Percentiles rank a stretch among this genome's conserved stretches.
Conservation (phyloP, 2,888 invertebrate genomes). For the Hoplodrina blanda region DNA sequence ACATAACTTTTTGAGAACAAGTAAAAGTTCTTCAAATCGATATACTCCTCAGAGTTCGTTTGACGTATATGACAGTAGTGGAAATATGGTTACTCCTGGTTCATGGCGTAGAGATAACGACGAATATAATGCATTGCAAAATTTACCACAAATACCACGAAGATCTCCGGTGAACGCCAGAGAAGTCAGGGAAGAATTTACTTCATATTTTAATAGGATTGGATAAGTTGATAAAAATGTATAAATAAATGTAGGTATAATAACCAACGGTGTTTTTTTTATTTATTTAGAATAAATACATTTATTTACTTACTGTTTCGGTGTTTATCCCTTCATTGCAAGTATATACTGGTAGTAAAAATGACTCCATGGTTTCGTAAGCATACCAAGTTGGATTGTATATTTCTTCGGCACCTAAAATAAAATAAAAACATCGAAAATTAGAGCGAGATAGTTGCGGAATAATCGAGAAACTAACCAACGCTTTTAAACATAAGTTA, state of each 20-base stretch:
- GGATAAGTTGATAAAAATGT: constrained; percentile 26
- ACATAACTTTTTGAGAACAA: constrained; percentile 60
- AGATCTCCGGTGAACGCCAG: constrained; percentile 53
- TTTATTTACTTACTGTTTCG: constrained; percentile 6
- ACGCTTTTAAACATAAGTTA: constrained; percentile 49
- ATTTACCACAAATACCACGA: constrained; percentile 53
- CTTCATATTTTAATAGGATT: constrained; percentile 57
- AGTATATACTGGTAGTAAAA: constrained; percentile 43
- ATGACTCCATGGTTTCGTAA: constrained; percentile 47
- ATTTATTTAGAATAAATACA: constrained; percentile 2
- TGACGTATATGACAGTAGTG: constrained; percentile 49
- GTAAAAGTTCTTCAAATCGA: constrained; percentile 41
- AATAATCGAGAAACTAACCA: constrained; percentile 38
- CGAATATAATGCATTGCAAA: constrained; percentile 47
- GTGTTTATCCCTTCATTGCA: constrained; percentile 3
- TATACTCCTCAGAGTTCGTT: constrained; percentile 60
- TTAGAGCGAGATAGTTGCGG: too few species aligned
- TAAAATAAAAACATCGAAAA: not conserved
- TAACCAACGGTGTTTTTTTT: constrained; percentile 16
- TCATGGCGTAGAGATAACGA: constrained; percentile 47
- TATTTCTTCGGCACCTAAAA: constrained; percentile 50
- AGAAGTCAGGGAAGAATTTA: constrained; percentile 57
- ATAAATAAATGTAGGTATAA: too few species aligned
- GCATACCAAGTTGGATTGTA: constrained; percentile 56
- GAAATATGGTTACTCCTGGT: constrained; percentile 45